Percentiles rank a stretch among this genome's conserved stretches.
phyloP scores from a whole-genome alignment of 1,140 invertebrate species.

The Aporrectodea caliginosa region DNA sequence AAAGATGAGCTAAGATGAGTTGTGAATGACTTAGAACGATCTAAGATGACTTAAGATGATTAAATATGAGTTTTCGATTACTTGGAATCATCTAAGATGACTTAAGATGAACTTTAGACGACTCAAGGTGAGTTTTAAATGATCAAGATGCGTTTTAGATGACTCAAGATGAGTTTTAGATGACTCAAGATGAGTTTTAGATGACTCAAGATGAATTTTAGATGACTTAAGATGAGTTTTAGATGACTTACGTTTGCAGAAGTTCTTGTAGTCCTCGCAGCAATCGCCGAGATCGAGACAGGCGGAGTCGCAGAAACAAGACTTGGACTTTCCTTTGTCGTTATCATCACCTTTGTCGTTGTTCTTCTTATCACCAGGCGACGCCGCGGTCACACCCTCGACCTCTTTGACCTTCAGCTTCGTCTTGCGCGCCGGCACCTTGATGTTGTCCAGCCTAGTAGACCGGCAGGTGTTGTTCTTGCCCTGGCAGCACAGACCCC shows the following conservation, averaged over 20 bases:
- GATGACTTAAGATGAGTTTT: background rate
- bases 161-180: background rate
- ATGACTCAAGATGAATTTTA: background rate
- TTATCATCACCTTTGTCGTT: background rate
- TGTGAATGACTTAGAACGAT: too few relatives aligned
- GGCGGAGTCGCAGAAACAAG: conserved; percentile 46
- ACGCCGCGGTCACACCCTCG: too few relatives aligned
- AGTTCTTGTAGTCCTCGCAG: conserved; percentile 41
- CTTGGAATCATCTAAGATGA: background rate
- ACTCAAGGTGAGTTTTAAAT: background rate
- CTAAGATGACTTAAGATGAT: too few relatives aligned
- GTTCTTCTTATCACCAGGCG: too few relatives aligned
- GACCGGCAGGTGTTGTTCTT: conserved; percentile 45
- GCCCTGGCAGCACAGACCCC: conserved; percentile 39
- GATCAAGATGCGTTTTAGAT: background rate
- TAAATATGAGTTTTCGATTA: background rate
- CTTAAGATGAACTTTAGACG: conserved; percentile 13
- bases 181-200: background rate
- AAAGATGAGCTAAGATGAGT: too few relatives aligned
- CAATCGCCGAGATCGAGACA: conserved; percentile 44
- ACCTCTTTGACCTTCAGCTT: too few relatives aligned
- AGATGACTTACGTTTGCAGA: conserved; percentile 41
- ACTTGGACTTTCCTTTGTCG: conserved; percentile 33
- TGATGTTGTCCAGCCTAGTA: conserved; percentile 30
- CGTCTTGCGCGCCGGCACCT: background rate